Evolutionary conservation across 35 echinoderm and acorn worm species (phyloP).

Genomic region (Ophioderma brevispina): DNA sequence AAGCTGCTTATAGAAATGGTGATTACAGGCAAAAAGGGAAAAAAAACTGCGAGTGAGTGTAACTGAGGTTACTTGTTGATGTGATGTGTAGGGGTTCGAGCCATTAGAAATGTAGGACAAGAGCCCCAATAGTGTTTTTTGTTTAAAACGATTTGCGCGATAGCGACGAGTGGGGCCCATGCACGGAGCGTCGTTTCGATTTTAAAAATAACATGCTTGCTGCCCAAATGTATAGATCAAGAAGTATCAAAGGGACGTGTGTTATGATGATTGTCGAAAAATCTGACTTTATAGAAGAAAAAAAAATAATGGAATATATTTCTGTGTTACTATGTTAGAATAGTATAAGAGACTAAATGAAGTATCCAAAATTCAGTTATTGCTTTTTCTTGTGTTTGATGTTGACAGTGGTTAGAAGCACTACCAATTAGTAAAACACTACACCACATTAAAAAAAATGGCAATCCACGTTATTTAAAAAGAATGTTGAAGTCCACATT

Average conservation of each 20-base stretch:
- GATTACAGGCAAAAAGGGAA: no score
- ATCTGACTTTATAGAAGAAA: not conserved
- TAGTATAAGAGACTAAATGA: no score
- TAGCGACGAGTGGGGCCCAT: not conserved
- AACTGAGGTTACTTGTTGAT: not conserved
- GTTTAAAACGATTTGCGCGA: constrained; percentile 13
- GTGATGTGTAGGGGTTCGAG: not conserved
- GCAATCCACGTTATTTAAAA: no score
- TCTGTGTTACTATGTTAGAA: no score
- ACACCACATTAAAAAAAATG: no score
- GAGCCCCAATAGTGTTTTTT: not conserved
- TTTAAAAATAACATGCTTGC: not conserved
- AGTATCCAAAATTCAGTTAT: no score
- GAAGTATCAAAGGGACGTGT: not conserved
- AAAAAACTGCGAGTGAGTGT: not conserved
- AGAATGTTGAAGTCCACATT: no score
- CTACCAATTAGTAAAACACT: no score
- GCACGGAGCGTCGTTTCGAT: not conserved
- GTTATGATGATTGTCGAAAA: not conserved
- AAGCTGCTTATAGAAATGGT: no score
- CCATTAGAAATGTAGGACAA: constrained; percentile 2
- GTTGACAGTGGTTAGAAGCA: no score
- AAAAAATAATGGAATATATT: not conserved
- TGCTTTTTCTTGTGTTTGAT: no score
- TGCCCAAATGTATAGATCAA: not conserved